These are phyloP conservation scores for Mesochorus sp. DNA, from an alignment of 2,888 invertebrate genomes.

Conservation along the genomic window DNA sequence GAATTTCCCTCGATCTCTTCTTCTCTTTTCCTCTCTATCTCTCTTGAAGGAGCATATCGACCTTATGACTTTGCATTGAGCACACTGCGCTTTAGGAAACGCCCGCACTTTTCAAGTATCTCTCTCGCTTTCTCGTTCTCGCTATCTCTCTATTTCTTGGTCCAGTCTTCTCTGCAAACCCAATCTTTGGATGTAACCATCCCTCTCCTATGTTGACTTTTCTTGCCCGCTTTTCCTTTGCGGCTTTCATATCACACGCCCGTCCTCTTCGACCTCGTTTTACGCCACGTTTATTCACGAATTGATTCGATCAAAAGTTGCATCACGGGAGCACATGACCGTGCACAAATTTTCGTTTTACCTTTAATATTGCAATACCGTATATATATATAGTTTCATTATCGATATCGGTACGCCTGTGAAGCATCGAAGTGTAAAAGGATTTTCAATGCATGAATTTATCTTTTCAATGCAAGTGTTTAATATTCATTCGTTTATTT, in stretches of 20 bases:
- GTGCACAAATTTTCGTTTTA: conserved; percentile 34
- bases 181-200: conserved; percentile 13
- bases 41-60: conserved; percentile 26
- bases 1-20: conserved; percentile 4
- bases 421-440: not conserved
- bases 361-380: not conserved
- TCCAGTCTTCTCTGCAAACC: conserved; percentile 39
- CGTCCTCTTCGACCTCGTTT: conserved; percentile 34
- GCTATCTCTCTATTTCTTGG: conserved; percentile 9
- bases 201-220: not conserved
- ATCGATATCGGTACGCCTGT: not conserved
- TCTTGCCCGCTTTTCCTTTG: conserved; percentile 51
- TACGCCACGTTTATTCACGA: conserved; percentile 34
- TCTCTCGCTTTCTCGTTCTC: conserved; percentile 8
- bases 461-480: not conserved
- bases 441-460: too few relatives aligned
- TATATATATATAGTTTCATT: not conserved
- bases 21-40: not conserved
- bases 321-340: conserved; percentile 17
- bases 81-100: conserved; percentile 25
- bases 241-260: conserved; percentile 31
- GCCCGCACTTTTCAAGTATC: conserved; percentile 8
- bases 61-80: conserved; percentile 60
- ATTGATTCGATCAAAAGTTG: conserved; percentile 53
- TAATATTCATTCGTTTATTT: not conserved